Evolutionary conservation across 2,888 invertebrate genomes (phyloP).

Genomic region (Eupithecia centaureata): DNA sequence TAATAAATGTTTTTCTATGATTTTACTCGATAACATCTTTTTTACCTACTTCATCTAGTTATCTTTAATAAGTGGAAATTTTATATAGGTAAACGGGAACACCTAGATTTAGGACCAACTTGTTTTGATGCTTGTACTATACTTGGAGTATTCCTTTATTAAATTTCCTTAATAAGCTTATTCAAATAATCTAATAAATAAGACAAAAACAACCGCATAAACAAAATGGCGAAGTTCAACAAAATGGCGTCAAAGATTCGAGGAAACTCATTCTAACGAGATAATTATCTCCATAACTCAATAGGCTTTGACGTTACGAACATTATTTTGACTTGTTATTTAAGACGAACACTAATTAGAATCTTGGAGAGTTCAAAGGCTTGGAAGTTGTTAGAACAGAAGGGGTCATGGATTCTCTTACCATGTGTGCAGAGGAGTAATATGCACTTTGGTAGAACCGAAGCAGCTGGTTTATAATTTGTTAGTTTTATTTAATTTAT

Average conservation of each 20-base stretch:
- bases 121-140: too few species aligned
- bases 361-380: slow-evolving; percentile 24
- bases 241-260: slow-evolving; percentile 8
- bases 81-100: too few species aligned
- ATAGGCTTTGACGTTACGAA: slow-evolving; percentile 35
- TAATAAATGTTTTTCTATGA: too few species aligned
- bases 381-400: slow-evolving; percentile 5
- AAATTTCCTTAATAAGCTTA: too few species aligned
- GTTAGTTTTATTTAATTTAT: too few species aligned
- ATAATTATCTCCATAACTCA: slow-evolving; percentile 33
- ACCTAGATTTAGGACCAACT: too few species aligned
- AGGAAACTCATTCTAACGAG: slow-evolving; percentile 15
- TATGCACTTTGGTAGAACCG: background rate
- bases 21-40: too few species aligned
- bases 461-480: too few species aligned
- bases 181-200: background rate
- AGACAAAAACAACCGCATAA: background rate
- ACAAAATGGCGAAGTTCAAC: slow-evolving; percentile 1
- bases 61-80: too few species aligned
- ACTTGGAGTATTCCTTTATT: too few species aligned
- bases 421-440: background rate
- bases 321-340: slow-evolving; percentile 33
- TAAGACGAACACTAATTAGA: slow-evolving; percentile 18
- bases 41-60: too few species aligned
- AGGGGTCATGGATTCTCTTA: background rate